A percentile compares a stretch with the other conserved stretches of the same genome.
Evolutionary conservation across 1,140 invertebrate genomes (phyloP).

Genomic region (Aphelenchoides avenae): DNA sequence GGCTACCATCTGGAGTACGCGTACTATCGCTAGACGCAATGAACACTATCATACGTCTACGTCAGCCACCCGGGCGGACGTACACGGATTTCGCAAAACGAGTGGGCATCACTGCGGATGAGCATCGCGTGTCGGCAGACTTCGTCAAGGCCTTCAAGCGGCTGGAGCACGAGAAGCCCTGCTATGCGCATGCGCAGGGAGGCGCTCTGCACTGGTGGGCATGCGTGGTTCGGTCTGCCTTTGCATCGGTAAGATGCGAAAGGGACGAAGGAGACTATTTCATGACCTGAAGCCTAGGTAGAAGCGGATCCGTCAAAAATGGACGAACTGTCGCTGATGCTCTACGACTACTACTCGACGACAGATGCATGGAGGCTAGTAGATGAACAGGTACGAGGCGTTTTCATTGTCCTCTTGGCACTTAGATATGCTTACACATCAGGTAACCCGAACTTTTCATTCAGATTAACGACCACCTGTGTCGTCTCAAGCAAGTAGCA

Average conservation of each 20-base stretch:
- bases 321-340: not conserved
- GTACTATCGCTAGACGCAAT: no score
- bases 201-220: constrained; percentile 17
- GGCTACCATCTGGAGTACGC: no score
- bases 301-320: not conserved
- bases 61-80: no score
- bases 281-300: no score
- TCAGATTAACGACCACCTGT: no score
- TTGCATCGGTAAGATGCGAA: not conserved
- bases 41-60: no score
- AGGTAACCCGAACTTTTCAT: constrained; percentile 5
- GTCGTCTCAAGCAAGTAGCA: not conserved
- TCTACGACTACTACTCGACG: constrained; percentile 17
- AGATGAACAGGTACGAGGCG: constrained; percentile 20
- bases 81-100: constrained; percentile 14
- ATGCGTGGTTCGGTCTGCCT: constrained; percentile 3
- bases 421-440: not conserved
- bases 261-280: no score
- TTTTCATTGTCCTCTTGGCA: constrained; percentile 1
- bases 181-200: constrained; percentile 4
- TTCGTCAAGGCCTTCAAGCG: constrained; percentile 23
- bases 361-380: constrained; percentile 20
- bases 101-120: constrained; percentile 15
- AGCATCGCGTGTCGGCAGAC: not conserved
- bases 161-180: constrained; percentile 18